These are phyloP conservation scores for Nycticorax nycticorax DNA, from an alignment of 2,113 vertebrate species.

Conservation along the genomic window DNA sequence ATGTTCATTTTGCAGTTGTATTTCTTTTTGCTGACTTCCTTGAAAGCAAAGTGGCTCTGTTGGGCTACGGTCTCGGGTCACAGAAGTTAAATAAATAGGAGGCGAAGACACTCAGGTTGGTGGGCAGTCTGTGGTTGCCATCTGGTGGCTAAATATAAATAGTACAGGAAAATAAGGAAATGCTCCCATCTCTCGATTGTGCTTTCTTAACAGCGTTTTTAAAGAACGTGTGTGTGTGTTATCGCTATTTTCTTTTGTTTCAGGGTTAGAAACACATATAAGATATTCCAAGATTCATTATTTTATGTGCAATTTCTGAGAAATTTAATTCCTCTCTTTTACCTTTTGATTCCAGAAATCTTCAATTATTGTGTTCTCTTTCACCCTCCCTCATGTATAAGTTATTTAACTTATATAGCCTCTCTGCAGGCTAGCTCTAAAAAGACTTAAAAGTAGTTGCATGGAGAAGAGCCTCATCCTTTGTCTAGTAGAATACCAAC, in stretches of 20 bases:
- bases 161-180: neutral
- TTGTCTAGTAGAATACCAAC: neutral
- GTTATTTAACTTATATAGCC: too few species aligned
- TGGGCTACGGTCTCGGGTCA: accelerated
- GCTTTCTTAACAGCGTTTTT: neutral
- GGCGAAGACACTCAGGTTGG: accelerated
- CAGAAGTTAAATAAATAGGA: neutral
- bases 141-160: slow-evolving; percentile 17
- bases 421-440: neutral
- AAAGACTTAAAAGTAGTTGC: neutral
- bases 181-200: accelerated
- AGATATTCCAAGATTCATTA: neutral
- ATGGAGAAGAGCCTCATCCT: neutral
- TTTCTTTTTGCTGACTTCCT: neutral
- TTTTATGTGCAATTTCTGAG: neutral
- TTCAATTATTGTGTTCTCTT: neutral
- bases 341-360: neutral
- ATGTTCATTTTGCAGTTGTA: neutral
- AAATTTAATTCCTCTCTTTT: neutral
- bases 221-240: accelerated
- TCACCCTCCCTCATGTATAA: neutral
- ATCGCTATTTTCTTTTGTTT: neutral
- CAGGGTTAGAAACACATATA: neutral
- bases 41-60: neutral
- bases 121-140: slow-evolving; percentile 33